phyloP scores from a whole-genome alignment of 2,797 vertebrate genomes.

The Poecilia picta region DNA sequence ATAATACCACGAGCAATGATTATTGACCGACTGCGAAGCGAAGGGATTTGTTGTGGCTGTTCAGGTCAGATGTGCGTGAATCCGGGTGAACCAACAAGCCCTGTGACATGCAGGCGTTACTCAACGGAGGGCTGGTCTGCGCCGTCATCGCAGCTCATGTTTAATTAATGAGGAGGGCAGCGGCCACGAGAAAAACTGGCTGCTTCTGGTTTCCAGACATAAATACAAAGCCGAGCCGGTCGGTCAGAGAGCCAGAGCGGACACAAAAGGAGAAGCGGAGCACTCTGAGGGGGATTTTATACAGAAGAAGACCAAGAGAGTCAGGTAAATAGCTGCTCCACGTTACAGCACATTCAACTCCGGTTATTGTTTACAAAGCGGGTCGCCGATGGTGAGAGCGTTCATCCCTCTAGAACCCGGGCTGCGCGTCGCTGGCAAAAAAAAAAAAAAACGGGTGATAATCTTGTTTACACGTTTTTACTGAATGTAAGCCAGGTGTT shows the following conservation, averaged over 20 bases:
- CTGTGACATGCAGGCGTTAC: slow-evolving; percentile 17
- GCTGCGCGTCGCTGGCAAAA: slow-evolving; percentile 12
- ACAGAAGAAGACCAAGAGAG: slow-evolving; percentile 76
- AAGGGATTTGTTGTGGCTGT: neutral
- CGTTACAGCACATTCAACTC: neutral
- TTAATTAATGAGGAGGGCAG: slow-evolving; percentile 80
- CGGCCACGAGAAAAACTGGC: slow-evolving; percentile 80
- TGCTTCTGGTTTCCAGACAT: slow-evolving; percentile 86
- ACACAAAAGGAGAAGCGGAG: slow-evolving; percentile 72
- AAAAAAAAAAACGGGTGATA: neutral
- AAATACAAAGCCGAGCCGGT: slow-evolving; percentile 81
- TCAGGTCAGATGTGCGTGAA: neutral
- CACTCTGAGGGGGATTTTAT: slow-evolving; percentile 48
- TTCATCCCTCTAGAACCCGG: neutral
- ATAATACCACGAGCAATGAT: neutral
- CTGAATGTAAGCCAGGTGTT: slow-evolving; percentile 28
- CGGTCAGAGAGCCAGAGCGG: slow-evolving; percentile 46
- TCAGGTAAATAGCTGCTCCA: slow-evolving; percentile 74
- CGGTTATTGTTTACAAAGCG: neutral
- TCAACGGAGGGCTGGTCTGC: slow-evolving; percentile 45
- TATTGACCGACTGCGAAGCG: neutral
- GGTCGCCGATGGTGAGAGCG: slow-evolving; percentile 15
- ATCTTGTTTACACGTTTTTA: slow-evolving; percentile 5
- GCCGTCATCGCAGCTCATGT: slow-evolving; percentile 75
- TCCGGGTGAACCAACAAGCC: neutral